Base-by-base conservation (phyloP, 2,113 vertebrate species). In the Donacobius atricapilla region DNA sequence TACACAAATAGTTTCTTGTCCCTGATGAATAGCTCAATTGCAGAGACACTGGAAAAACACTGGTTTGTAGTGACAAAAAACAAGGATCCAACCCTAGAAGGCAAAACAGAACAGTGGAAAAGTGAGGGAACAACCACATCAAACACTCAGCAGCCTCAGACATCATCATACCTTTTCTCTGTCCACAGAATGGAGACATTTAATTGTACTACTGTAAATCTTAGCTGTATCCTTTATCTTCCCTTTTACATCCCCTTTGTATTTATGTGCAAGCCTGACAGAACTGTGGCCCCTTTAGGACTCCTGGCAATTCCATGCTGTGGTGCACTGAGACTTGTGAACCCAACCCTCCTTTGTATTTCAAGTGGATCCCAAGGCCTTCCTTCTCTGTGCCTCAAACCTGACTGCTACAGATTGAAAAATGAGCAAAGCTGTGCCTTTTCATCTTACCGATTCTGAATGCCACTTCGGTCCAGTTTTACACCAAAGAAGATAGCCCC, bases 1-100 rank as follows among this genome's bases (percentile, higher is more conserved):
- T 93, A 98, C 97, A 97, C 87, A 91, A 98, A 98, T 11, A 98
- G 47, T 79, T 98, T 98, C 94, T 97, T 97, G 75, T 98, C 97
- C 69, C 56, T 94, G 88, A 98, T 95, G 66, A 98, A 98, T 28
- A 98, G 91, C 44, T 98, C 97, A 30, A 98, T 89, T 35, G 97
- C 94, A 60, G 97, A 98, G 13, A 98, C 91, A 47, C 96, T 98
- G 71, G 96, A 96, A 79, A 98, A 98, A 73, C 96, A 97, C 60
- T 97, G 97, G 73, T 98, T 97, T 68, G 97, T 98, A 56, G 94
- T 98, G 72, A 98, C 63, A 39, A 98, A 98, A 89, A 98, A 98
- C 93, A 98, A 82, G 33, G 97, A 97, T 80, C 97, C 97, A 84
- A 90, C 96, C 50, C 97, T 98, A 83, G 22, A 95, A 95, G n/a